Percentiles rank a stretch among this genome's conserved stretches.
phyloP scores from a whole-genome alignment of 2,113 vertebrate genomes.

The Pao palembangensis region DNA sequence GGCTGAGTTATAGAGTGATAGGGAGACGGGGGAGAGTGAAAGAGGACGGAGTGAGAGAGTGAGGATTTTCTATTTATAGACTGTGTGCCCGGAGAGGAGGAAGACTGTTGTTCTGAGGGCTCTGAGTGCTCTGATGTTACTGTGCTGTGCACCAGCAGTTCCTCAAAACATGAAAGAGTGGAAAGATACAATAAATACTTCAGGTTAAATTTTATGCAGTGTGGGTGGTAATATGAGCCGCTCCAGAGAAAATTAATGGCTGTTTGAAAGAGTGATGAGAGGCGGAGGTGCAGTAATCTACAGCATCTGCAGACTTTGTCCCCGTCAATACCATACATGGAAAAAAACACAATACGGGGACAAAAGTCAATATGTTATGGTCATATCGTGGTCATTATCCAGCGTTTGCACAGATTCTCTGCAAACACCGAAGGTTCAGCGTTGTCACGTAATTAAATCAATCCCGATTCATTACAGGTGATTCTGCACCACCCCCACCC shows the following conservation, averaged over 20 bases:
- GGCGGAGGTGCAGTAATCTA: constrained; percentile 36
- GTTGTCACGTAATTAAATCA: constrained; percentile 16
- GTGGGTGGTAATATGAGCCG: constrained; percentile 17
- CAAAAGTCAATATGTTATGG: no score
- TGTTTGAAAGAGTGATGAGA: constrained; percentile 36
- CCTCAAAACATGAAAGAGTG: constrained; percentile 12
- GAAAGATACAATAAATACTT: constrained; percentile 7
- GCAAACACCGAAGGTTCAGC: background rate
- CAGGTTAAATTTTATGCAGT: constrained; percentile 11
- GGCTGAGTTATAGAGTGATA: constrained; percentile 45
- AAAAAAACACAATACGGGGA: constrained; percentile 2
- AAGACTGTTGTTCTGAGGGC: constrained; percentile 59
- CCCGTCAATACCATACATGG: constrained; percentile 5
- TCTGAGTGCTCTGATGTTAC: constrained; percentile 38
- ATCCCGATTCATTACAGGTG: constrained; percentile 2
- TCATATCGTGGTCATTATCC: no score
- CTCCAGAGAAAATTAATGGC: constrained; percentile 25
- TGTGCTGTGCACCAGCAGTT: constrained; percentile 42
- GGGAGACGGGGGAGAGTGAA: constrained; percentile 14
- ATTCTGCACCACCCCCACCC: constrained; percentile 1
- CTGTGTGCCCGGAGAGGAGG: constrained; percentile 56
- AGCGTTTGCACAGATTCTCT: background rate
- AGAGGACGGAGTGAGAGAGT: constrained; percentile 32
- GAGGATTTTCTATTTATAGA: constrained; percentile 71
- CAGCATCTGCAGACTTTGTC: constrained; percentile 9